These are phyloP conservation scores for Periophthalmus modestus DNA, from an alignment of 2,113 vertebrate species.

Conservation along the genomic window DNA sequence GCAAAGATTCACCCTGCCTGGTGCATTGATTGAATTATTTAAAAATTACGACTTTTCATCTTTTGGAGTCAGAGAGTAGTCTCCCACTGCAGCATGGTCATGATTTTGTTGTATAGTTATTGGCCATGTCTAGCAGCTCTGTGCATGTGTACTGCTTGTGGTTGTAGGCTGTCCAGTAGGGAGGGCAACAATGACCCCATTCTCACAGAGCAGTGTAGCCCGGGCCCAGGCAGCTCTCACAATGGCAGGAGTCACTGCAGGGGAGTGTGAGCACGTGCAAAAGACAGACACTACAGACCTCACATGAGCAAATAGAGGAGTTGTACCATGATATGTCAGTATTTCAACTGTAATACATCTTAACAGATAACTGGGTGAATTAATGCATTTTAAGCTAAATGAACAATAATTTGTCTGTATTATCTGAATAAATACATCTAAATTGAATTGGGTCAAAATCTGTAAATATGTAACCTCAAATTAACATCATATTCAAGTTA, in stretches of 20 bases:
- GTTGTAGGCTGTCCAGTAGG: conserved; percentile 43
- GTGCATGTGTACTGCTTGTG: conserved; percentile 17
- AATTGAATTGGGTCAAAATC: too few relatives aligned
- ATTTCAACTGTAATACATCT: neutral
- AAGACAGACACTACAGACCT: conserved; percentile 46
- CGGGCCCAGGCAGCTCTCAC: conserved; percentile 62
- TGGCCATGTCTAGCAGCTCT: conserved; percentile 3
- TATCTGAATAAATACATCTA: too few relatives aligned
- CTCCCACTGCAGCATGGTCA: neutral
- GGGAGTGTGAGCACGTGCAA: conserved; percentile 32
- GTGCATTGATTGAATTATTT: too few relatives aligned
- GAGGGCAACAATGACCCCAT: conserved; percentile 78
- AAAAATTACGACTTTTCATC: too few relatives aligned
- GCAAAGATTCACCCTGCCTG: too few relatives aligned
- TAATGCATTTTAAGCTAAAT: neutral
- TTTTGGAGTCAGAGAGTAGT: neutral
- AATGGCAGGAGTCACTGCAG: conserved; percentile 71
- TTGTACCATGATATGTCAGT: neutral
- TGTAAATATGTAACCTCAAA: neutral
- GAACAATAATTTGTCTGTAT: neutral
- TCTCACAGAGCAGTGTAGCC: conserved; percentile 74
- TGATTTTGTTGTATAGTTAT: neutral
- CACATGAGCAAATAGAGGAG: conserved; percentile 49
- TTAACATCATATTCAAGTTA: neutral
- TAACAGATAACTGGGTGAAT: neutral